Evolutionary conservation across 2,888 invertebrate species (phyloP).

Genomic region (Schizaphis graminum): DNA sequence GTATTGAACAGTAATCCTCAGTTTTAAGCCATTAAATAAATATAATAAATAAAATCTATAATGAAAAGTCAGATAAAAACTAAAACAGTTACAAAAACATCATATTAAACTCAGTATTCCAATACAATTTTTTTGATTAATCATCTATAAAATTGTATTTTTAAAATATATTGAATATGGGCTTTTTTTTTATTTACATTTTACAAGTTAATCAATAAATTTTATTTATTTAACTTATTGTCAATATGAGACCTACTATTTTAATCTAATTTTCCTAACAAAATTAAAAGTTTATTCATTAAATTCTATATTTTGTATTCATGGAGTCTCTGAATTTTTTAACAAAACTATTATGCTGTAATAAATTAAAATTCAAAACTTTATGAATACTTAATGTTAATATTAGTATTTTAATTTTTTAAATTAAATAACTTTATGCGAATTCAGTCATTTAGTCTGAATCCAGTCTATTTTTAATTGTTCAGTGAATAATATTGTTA

Average conservation of each 20-base stretch:
- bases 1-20: not conserved
- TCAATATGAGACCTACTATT: not conserved
- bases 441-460: not conserved
- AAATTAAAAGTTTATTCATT: not conserved
- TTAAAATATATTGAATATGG: not conserved
- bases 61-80: not conserved
- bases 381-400: not conserved
- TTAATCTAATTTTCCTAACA: not conserved
- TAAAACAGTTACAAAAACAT: not conserved
- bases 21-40: not conserved
- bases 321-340: not conserved
- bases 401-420: not conserved
- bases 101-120: not conserved
- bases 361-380: not conserved
- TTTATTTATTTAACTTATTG: not conserved
- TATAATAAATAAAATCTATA: not conserved
- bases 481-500: not conserved
- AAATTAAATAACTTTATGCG: not conserved
- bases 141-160: not conserved
- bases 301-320: not conserved
- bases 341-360: not conserved
- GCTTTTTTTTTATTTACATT: not conserved
- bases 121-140: not conserved
- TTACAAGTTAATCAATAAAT: not conserved
- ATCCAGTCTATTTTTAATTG: not conserved